A percentile compares a stretch with the other conserved stretches of the same genome.
phyloP scores from a whole-genome alignment of 2,113 vertebrate genomes.

The Aix galericulata region DNA sequence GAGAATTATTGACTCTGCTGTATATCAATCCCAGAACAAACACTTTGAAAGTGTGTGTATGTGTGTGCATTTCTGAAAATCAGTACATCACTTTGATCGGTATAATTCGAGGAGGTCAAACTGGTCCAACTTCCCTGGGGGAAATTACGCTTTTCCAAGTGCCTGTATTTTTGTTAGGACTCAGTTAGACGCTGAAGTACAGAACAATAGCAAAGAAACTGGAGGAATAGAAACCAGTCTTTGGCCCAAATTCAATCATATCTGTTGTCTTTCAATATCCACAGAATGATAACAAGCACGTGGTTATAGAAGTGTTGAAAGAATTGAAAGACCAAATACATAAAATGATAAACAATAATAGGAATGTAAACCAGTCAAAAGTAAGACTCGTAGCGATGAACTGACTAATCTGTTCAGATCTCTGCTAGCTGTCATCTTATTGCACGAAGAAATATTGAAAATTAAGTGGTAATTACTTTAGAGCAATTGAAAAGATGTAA shows the following conservation, averaged over 20 bases:
- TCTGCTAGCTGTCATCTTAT: background rate
- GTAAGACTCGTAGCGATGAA: background rate
- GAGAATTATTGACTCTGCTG: conserved; percentile 42
- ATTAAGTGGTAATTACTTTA: background rate
- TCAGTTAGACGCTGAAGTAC: background rate
- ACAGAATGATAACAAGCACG: background rate
- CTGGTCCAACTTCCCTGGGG: background rate
- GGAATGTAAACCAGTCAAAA: background rate
- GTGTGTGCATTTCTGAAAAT: conserved; percentile 36
- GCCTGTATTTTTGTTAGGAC: background rate
- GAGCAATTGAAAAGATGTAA: background rate
- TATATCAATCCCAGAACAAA: conserved; percentile 58
- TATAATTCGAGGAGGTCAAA: conserved; percentile 35
- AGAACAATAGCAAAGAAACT: background rate
- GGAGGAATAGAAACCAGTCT: background rate
- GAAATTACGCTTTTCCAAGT: conserved; percentile 18
- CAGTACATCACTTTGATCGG: conserved; percentile 8
- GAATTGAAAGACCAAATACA: background rate
- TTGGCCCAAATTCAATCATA: background rate
- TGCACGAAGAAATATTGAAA: background rate
- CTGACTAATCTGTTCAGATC: background rate
- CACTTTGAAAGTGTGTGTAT: conserved; percentile 7
- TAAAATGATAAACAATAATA: background rate
- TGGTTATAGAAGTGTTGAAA: background rate
- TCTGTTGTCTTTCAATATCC: background rate